phyloP scores from a whole-genome alignment of 2,113 vertebrate species.

The Halcyon malimbica region DNA sequence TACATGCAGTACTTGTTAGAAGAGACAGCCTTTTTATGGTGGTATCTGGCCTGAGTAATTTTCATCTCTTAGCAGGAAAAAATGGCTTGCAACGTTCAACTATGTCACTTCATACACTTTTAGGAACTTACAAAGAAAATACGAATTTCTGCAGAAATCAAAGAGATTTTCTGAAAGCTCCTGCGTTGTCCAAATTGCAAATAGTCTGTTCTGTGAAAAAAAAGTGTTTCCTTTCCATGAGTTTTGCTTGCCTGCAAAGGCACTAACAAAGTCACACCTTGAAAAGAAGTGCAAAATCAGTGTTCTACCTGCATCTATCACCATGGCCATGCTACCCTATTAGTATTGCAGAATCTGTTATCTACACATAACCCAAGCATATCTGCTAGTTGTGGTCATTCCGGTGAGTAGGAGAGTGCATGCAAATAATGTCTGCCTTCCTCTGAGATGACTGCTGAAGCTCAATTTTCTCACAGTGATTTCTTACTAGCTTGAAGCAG shows the following conservation, averaged over 20 bases:
- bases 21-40: neutral
- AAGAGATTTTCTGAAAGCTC: neutral
- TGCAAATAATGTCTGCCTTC: neutral
- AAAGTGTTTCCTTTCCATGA: neutral
- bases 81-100: neutral
- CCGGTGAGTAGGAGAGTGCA: neutral
- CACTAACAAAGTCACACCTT: neutral
- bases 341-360: neutral
- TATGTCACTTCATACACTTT: neutral
- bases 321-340: rapidly evolving
- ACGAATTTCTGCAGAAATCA: neutral
- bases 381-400: neutral
- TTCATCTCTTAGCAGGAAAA: neutral
- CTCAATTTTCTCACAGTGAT: neutral
- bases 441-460: neutral
- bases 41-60: neutral
- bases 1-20: neutral
- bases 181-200: neutral
- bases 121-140: neutral
- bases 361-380: neutral
- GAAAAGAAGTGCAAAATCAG: neutral
- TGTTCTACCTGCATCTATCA: neutral
- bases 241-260: neutral
- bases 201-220: neutral
- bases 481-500: neutral